A percentile compares a stretch with the other conserved stretches of the same genome.
phyloP scores from a whole-genome alignment of 2,797 vertebrate genomes.

The Rallus crepitans region DNA sequence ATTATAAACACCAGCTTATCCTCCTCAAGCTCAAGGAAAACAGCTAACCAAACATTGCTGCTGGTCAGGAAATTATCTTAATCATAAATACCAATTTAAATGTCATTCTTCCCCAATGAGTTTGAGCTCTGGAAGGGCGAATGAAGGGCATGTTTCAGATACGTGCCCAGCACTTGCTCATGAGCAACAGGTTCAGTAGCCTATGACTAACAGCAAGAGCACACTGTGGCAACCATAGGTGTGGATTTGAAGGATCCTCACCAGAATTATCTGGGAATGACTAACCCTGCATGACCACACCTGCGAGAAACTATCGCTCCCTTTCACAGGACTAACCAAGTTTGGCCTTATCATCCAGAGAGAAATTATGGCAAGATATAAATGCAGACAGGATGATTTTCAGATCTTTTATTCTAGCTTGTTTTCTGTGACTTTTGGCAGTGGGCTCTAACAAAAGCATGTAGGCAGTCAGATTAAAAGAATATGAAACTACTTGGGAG shows the following conservation, averaged over 20 bases:
- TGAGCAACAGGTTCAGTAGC: background rate
- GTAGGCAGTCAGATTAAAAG: background rate
- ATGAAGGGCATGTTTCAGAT: background rate
- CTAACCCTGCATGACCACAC: background rate
- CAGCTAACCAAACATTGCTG: background rate
- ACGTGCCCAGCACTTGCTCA: background rate
- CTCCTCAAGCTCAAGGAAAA: background rate
- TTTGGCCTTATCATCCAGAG: background rate
- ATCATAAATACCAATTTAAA: slow-evolving; percentile 20
- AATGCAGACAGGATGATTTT: background rate
- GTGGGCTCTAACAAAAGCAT: background rate
- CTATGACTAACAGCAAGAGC: background rate
- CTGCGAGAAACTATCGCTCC: background rate
- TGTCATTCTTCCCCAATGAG: background rate
- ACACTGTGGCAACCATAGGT: background rate
- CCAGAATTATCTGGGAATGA: background rate
- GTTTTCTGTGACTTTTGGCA: background rate
- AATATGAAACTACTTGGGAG: background rate
- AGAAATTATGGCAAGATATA: background rate
- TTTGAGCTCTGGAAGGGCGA: background rate
- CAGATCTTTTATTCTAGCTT: background rate
- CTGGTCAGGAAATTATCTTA: background rate
- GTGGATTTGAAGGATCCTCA: background rate
- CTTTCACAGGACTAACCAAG: background rate
- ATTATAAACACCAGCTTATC: background rate